Evolutionary conservation across 2,113 vertebrate species (phyloP).

Genomic region (Aplodontia rufa): DNA sequence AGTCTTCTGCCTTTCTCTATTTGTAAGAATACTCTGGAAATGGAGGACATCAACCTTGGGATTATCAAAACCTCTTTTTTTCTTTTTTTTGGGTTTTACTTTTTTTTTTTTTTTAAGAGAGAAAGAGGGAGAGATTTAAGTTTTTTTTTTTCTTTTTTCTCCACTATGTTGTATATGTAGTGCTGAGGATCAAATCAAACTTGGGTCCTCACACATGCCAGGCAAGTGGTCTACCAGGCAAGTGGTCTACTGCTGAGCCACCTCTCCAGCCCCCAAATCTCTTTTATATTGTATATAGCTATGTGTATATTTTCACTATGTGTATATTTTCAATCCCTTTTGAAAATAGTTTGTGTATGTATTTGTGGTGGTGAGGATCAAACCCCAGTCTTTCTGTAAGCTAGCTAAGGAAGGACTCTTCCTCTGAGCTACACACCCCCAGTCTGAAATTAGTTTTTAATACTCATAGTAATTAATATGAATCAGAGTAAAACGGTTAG

Average conservation of each 20-base stretch:
- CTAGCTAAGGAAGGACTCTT: background rate
- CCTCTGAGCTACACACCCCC: fast-evolving
- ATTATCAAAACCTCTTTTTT: background rate
- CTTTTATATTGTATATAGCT: background rate
- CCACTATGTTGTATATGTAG: too few species aligned
- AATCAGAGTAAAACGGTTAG: background rate
- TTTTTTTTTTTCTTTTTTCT: too few species aligned
- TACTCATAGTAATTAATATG: background rate
- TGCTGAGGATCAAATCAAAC: too few species aligned
- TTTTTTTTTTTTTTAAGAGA: too few species aligned
- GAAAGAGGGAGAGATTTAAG: too few species aligned
- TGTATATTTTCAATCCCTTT: background rate
- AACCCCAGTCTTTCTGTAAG: background rate
- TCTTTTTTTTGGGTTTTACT: too few species aligned
- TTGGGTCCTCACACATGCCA: too few species aligned
- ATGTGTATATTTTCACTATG: background rate
- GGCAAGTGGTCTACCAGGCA: too few species aligned
- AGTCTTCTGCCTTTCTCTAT: background rate
- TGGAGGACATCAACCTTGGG: background rate
- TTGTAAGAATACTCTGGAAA: background rate
- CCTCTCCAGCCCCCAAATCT: too few species aligned
- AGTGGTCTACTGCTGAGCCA: too few species aligned
- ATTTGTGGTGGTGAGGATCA: background rate
- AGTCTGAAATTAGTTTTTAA: background rate
- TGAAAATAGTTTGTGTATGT: background rate